phyloP scores from a whole-genome alignment of 1,140 invertebrate genomes.

The Epicauta chinensis region DNA sequence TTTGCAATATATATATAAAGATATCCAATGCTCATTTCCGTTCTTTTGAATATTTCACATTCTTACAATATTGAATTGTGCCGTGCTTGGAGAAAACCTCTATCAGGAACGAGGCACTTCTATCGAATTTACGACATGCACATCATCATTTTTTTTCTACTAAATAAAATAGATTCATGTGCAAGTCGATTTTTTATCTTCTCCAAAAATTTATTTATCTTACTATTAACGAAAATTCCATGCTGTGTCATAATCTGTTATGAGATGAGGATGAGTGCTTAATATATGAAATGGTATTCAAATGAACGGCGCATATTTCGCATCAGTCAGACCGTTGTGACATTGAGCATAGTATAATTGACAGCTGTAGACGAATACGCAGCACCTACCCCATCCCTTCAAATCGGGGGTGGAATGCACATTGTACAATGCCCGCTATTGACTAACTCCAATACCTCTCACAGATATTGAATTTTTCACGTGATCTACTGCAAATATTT shows the following conservation, averaged over 20 bases:
- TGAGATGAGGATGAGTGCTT: neutral
- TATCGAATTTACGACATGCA: neutral
- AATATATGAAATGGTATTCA: conserved; percentile 30
- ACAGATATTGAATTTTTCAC: conserved; percentile 35
- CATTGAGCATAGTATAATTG: conserved; percentile 29
- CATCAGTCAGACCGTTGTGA: conserved; percentile 32
- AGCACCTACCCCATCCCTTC: conserved; percentile 1
- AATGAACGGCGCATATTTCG: conserved; percentile 30
- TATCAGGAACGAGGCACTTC: conserved; percentile 11
- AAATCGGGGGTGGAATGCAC: conserved; percentile 17
- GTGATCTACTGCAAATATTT: conserved; percentile 28
- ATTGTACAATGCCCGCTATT: conserved; percentile 29
- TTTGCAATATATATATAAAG: conserved; percentile 25
- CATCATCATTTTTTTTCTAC: too few relatives aligned
- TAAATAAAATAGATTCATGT: too few relatives aligned
- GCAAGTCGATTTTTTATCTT: too few relatives aligned
- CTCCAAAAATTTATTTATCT: too few relatives aligned
- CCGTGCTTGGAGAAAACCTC: neutral
- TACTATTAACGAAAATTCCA: neutral
- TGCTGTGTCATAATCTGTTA: neutral
- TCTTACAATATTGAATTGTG: conserved; percentile 13
- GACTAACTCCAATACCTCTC: conserved; percentile 26
- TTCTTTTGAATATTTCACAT: conserved; percentile 22
- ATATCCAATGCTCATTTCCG: conserved; percentile 26
- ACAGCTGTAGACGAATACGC: conserved; percentile 26